Base-by-base conservation (phyloP, 2,113 vertebrate genomes). In the Etheostoma cragini region DNA sequence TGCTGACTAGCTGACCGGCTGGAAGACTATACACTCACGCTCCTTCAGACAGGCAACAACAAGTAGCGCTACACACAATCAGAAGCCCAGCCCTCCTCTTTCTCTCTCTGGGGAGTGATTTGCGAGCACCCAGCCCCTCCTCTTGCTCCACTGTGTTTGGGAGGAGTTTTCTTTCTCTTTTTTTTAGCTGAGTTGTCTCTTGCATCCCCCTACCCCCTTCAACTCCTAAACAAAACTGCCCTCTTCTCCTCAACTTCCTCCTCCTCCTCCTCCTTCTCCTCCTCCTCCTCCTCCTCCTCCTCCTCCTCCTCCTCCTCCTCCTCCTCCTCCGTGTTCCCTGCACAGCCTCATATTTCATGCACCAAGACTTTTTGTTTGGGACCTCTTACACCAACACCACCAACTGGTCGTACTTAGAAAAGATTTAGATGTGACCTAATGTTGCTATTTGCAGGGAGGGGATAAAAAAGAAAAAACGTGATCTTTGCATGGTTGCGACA, bases 101-200 rank as follows among this genome's bases (percentile, higher is more conserved):
- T 26, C 86, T 87, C 61, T 93, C 88, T 87, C n/a, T 56, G 87
- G 92, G 94, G 83, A 93, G 94, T 83, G 94, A 92, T 95, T 93
- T 89, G 84, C 86, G 72, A 90, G 89, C 73, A 53, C 12, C 76
- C 92, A 56, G 88, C 95, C 94, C 88, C 97, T 91, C 91, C 92
- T 90, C 94, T 88, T 83, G n/a, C 83, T 79, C 86, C 62, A 46
- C 83, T 88, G 58, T 38, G 72, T 88, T 54, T 91, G 93, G 92
- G 88, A 88, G 89, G 92, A 92, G 84, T 88, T 90, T 89, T 84
- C 68, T 81, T 90, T 89, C 83, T 87, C 86, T 84, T 67, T 89
- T 57, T 82, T 86, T 78, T 16, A 78, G 77, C 64, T 50, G 74
- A 91, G 87, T 90, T 82, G 87, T 84, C 85, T 79, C 89, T 77